A percentile compares a stretch with the other conserved stretches of the same genome.
Evolutionary conservation across 2,113 vertebrate species (phyloP).

Genomic region (Tupaia tana): DNA sequence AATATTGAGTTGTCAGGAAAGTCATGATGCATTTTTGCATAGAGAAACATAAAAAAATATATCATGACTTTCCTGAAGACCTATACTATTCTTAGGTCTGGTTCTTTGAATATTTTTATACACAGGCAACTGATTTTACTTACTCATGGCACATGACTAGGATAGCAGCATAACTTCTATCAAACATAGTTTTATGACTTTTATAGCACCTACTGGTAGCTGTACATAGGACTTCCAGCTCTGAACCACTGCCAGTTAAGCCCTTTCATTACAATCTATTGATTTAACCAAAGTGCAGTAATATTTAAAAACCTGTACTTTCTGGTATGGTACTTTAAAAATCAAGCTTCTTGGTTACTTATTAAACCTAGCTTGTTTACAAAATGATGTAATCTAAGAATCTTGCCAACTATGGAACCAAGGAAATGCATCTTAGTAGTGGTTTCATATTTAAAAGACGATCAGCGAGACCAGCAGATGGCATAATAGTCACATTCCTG

Average conservation of each 20-base stretch:
- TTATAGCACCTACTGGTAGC: neutral
- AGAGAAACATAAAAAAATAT: too few relatives aligned
- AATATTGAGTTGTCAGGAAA: too few relatives aligned
- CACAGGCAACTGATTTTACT: slow-evolving; percentile 25
- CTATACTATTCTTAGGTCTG: neutral
- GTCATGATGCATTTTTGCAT: too few relatives aligned
- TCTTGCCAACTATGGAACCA: neutral
- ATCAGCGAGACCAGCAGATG: neutral
- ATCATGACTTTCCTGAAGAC: too few relatives aligned
- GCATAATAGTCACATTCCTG: too few relatives aligned
- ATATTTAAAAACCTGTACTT: neutral
- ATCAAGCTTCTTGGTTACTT: neutral
- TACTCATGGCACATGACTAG: slow-evolving; percentile 13
- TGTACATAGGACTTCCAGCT: neutral
- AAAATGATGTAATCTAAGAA: neutral
- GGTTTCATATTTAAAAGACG: neutral
- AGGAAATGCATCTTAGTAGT: neutral
- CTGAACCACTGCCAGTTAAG: neutral
- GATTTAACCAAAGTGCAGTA: neutral
- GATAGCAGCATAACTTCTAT: neutral
- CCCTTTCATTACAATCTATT: neutral
- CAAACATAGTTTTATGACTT: neutral
- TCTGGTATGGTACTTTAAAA: neutral
- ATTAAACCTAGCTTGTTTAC: neutral
- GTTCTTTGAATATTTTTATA: slow-evolving; percentile 2